These are phyloP conservation scores for Leptopilina clavipes DNA, from an alignment of 1,140 invertebrate genomes.

Conservation along the genomic window DNA sequence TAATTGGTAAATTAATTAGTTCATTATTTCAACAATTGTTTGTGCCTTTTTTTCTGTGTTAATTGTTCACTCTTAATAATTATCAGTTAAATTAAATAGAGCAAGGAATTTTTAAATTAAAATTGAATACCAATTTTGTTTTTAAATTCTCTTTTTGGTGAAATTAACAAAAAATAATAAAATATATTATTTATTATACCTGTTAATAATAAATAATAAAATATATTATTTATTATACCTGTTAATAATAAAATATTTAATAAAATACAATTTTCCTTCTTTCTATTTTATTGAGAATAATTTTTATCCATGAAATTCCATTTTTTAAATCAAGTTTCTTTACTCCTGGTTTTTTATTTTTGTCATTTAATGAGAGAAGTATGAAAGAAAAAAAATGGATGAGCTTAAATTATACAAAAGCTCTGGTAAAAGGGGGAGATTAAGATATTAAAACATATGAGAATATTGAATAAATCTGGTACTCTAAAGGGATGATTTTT, in stretches of 20 bases:
- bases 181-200: too few relatives aligned
- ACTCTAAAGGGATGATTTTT: not conserved
- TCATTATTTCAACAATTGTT: constrained; percentile 9
- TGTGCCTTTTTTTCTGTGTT: not conserved
- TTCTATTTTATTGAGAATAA: too few relatives aligned
- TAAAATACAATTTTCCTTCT: too few relatives aligned
- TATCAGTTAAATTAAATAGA: not conserved
- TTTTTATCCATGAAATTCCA: too few relatives aligned
- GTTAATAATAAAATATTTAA: too few relatives aligned
- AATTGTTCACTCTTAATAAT: not conserved
- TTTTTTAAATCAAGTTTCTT: not conserved
- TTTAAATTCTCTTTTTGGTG: too few relatives aligned
- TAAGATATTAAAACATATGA: constrained; percentile 3
- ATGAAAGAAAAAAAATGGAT: not conserved
- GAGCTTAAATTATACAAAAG: not conserved
- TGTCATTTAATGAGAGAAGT: not conserved
- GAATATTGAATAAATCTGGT: constrained; percentile 1
- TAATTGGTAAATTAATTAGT: constrained; percentile 16
- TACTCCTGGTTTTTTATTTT: too few relatives aligned
- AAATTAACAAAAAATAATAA: too few relatives aligned
- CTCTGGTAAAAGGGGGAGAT: not conserved
- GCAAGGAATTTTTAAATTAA: too few relatives aligned
- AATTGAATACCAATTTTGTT: too few relatives aligned
- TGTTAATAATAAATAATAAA: too few relatives aligned
- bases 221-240: too few relatives aligned